Evolutionary conservation across 1,140 invertebrate genomes (phyloP), one percentile per base, ranked within the genome.

Genomic region (Xylocopa sonorina): DNA sequence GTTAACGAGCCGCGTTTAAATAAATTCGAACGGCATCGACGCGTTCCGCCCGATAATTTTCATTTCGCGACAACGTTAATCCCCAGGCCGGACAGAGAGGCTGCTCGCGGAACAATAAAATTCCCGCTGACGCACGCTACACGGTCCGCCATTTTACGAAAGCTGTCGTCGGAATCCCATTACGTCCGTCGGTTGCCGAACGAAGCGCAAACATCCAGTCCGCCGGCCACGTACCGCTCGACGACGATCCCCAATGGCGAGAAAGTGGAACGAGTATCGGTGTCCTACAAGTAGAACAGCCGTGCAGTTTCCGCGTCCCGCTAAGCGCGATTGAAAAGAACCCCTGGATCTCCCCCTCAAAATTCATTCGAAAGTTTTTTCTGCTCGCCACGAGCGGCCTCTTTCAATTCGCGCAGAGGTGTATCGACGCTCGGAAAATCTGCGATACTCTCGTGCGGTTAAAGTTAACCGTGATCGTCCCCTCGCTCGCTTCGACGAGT

Each of bases 1-100:
- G 18, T 29, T 18, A 58, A 48, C 51, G 41, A 66, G 29, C 10
- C 18, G 1, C 14, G 10, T 21, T 38, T 3, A 34, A 77, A 55
- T 50, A 48, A n/a, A 53, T 41, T 18, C 29, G 24, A 66, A 16
- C 48, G n/a, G 16, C 16, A 24, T n/a, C 9, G 21, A 9, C 27
- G 9, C 9, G 27, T 63, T 60, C 32, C 29, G 10, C 43, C 24
- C 55, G 34, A 14, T 6, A 5, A 60, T 60, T 24, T 60, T 41
- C 53, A 6, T 77, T 71, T 71, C 24, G 60, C 55, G 18, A 50
- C 32, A 16, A n/a, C 12, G 46, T 29, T 38, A 38, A 34, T 76
- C 27, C 21, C 10, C 12, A 24, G 16, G 18, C 2, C 27, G 16
- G 34, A 29, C 18, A 21, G 16, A 55, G 32, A 32, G 9, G 18